Evolutionary conservation across 2,113 vertebrate genomes (phyloP).

Genomic region (Leucoraja erinaceus): DNA sequence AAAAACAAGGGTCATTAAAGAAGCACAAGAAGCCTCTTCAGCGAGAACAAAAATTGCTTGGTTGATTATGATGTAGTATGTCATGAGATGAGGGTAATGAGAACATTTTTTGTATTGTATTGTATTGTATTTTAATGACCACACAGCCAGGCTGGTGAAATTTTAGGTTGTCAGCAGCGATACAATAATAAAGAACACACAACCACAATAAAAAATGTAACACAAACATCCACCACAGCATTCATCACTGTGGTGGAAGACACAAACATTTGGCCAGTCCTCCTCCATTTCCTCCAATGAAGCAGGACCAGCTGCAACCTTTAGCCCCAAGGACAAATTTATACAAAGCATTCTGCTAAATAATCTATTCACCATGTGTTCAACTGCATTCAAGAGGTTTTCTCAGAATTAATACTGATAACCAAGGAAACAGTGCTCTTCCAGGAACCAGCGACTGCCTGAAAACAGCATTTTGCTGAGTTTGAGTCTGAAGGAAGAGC

Average conservation of each 20-base stretch:
- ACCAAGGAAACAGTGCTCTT: background rate
- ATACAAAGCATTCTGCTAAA: background rate
- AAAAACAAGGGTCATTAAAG: background rate
- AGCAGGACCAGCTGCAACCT: background rate
- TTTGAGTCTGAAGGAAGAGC: background rate
- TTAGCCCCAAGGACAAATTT: background rate
- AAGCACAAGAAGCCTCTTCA: background rate
- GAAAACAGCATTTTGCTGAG: background rate
- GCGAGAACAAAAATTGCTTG: background rate
- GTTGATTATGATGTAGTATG: background rate
- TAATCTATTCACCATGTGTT: background rate
- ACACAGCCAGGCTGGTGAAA: too few relatives aligned
- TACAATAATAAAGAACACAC: too few relatives aligned
- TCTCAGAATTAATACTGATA: background rate
- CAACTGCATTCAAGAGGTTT: background rate
- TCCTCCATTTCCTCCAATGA: too few relatives aligned
- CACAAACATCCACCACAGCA: too few relatives aligned
- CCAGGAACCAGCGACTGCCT: background rate
- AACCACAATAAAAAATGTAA: too few relatives aligned
- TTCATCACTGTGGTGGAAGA: too few relatives aligned
- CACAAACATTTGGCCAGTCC: too few relatives aligned
- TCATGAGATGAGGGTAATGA: background rate
- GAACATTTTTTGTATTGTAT: too few relatives aligned
- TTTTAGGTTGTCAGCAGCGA: too few relatives aligned
- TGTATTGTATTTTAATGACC: too few relatives aligned